Percentiles rank a stretch among this genome's conserved stretches.
Evolutionary conservation across 2,888 invertebrate species (phyloP).

Genomic region (Lithophane ornitopus): DNA sequence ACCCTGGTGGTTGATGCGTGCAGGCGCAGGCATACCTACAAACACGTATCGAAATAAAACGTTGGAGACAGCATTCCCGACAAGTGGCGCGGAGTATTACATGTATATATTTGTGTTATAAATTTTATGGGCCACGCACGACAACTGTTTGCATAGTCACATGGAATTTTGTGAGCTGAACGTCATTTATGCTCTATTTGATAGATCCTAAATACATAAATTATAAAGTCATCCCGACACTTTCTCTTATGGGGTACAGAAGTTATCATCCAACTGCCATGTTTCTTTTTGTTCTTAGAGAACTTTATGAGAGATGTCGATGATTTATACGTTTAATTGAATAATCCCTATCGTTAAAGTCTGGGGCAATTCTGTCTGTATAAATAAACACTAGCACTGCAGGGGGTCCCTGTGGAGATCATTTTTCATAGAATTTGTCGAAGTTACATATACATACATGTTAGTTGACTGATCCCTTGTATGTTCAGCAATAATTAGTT

Average conservation of each 20-base stretch:
- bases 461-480: conserved; percentile 28
- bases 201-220: conserved; percentile 65
- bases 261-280: conserved; percentile 33
- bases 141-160: conserved; percentile 82
- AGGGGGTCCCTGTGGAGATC: conserved; percentile 71
- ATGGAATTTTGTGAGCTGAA: conserved; percentile 80
- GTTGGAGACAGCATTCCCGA: conserved; percentile 81
- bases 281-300: conserved; percentile 21
- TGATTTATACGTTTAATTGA: conserved; percentile 50
- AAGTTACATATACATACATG: conserved; percentile 43
- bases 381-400: conserved; percentile 75
- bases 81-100: conserved; percentile 73
- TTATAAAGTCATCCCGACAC: conserved; percentile 48
- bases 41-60: conserved; percentile 79
- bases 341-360: conserved; percentile 59
- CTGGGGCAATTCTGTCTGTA: conserved; percentile 63
- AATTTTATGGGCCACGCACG: conserved; percentile 81
- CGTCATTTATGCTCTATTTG: conserved; percentile 57
- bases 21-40: conserved; percentile 69
- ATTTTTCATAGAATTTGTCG: conserved; percentile 61
- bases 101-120: conserved; percentile 82
- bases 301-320: conserved; percentile 30
- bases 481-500: conserved; percentile 15
- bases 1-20: conserved; percentile 42
- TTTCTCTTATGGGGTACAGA: conserved; percentile 39